These are phyloP conservation scores for Drosophila setifemur DNA, from an alignment of 1,140 invertebrate genomes.

Conservation along the genomic window DNA sequence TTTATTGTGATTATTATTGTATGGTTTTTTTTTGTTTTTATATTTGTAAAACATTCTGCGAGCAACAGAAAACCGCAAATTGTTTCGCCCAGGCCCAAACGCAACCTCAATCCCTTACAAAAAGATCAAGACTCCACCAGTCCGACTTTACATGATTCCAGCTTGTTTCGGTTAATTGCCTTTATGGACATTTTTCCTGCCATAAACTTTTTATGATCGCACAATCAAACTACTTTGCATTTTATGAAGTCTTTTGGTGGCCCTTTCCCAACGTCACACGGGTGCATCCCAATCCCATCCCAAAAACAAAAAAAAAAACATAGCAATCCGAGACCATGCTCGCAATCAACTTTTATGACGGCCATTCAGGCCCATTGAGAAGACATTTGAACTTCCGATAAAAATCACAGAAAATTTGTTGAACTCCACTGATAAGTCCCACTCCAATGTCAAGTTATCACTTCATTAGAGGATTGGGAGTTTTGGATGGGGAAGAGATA, in stretches of 20 bases:
- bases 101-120: slow-evolving; percentile 14
- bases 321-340: not conserved
- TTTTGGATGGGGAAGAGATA: not conserved
- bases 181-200: slow-evolving; percentile 64
- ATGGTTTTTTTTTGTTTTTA: not conserved
- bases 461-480: slow-evolving; percentile 54
- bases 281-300: slow-evolving; percentile 4
- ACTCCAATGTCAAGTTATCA: slow-evolving; percentile 57
- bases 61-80: slow-evolving; percentile 67
- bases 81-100: slow-evolving; percentile 24
- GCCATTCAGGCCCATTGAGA: slow-evolving; percentile 50
- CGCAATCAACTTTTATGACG: slow-evolving; percentile 55
- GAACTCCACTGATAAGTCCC: slow-evolving; percentile 42
- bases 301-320: too few relatives aligned
- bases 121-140: slow-evolving; percentile 11
- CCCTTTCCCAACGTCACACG: slow-evolving; percentile 10
- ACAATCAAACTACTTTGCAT: slow-evolving; percentile 76
- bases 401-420: slow-evolving; percentile 74
- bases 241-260: slow-evolving; percentile 50
- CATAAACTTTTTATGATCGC: slow-evolving; percentile 64
- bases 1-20: too few relatives aligned
- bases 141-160: slow-evolving; percentile 14
- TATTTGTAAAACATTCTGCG: slow-evolving; percentile 29
- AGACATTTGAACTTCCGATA: slow-evolving; percentile 54
- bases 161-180: slow-evolving; percentile 61